phyloP scores from a whole-genome alignment of 2,888 invertebrate genomes.

The Geotrupes spiniger region DNA sequence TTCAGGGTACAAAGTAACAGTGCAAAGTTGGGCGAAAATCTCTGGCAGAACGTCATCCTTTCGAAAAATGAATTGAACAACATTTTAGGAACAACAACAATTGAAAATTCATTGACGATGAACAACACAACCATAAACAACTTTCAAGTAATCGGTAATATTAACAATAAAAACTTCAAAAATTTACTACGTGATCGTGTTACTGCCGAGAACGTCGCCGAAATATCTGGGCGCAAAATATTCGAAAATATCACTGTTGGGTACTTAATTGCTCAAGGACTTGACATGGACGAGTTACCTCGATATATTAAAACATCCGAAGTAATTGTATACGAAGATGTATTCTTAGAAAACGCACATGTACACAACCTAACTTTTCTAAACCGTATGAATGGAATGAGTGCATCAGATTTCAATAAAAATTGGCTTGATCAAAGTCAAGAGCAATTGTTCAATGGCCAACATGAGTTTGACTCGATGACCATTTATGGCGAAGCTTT shows the following conservation, averaged over 20 bases:
- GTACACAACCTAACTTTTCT: conserved; percentile 48
- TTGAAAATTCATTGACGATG: conserved; percentile 17
- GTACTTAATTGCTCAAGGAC: conserved; percentile 30
- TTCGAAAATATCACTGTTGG: conserved; percentile 37
- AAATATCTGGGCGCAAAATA: conserved; percentile 34
- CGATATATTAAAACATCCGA: conserved; percentile 21
- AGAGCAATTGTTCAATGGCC: conserved; percentile 39
- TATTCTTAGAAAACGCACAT: conserved; percentile 32
- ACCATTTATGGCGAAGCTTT: conserved; percentile 40
- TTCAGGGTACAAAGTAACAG: conserved; percentile 21
- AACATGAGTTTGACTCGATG: conserved; percentile 40
- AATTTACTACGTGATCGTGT: conserved; percentile 41
- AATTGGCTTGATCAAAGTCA: conserved; percentile 46
- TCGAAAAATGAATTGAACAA: conserved; percentile 25
- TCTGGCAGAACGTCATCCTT: conserved; percentile 33
- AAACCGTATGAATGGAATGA: conserved; percentile 48
- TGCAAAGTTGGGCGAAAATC: conserved; percentile 28
- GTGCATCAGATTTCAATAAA: conserved; percentile 45
- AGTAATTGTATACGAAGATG: conserved; percentile 16
- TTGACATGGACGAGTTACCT: conserved; percentile 25
- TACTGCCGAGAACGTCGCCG: conserved; percentile 24
- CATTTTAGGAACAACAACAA: conserved; percentile 29
- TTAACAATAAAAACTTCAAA: conserved; percentile 38
- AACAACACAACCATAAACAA: conserved; percentile 3
- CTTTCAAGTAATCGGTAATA: conserved; percentile 27